Percentiles rank a stretch among this genome's conserved stretches.
These are phyloP conservation scores for Lepidostoma basale DNA, from an alignment of 1,140 invertebrate species.

Conservation along the genomic window DNA sequence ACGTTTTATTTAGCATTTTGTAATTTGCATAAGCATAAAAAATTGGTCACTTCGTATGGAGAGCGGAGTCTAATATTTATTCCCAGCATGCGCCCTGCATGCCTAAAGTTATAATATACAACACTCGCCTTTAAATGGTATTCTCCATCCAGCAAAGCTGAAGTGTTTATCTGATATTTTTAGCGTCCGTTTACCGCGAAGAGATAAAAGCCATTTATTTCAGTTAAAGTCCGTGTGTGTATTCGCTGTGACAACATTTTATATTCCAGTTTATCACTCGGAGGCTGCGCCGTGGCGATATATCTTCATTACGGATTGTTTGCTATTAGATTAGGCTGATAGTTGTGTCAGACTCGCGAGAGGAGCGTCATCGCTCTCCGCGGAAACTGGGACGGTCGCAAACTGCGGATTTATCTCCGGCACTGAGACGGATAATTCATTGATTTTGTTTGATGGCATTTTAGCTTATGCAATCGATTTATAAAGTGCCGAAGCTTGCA, in stretches of 20 bases:
- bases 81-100: neutral
- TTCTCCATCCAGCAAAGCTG: conserved; percentile 1
- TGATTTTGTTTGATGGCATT: too few relatives aligned
- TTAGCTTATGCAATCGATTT: too few relatives aligned
- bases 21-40: neutral
- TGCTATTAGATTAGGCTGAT: conserved; percentile 44
- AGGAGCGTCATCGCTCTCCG: conserved; percentile 24
- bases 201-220: conserved; percentile 45
- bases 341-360: conserved; percentile 41
- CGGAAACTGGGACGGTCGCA: neutral
- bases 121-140: conserved; percentile 9
- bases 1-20: too few relatives aligned
- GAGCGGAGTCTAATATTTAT: neutral
- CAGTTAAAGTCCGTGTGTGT: conserved; percentile 34
- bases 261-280: conserved; percentile 38
- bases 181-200: conserved; percentile 36
- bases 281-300: conserved; percentile 25
- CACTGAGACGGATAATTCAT: too few relatives aligned
- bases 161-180: conserved; percentile 37
- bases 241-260: conserved; percentile 37
- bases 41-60: neutral
- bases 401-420: neutral
- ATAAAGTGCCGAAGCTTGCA: neutral
- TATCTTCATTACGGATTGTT: conserved; percentile 44
- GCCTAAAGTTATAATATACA: neutral